Evolutionary conservation across 1,140 invertebrate species (phyloP).

Genomic region (Caenorhabditis briggsae): DNA sequence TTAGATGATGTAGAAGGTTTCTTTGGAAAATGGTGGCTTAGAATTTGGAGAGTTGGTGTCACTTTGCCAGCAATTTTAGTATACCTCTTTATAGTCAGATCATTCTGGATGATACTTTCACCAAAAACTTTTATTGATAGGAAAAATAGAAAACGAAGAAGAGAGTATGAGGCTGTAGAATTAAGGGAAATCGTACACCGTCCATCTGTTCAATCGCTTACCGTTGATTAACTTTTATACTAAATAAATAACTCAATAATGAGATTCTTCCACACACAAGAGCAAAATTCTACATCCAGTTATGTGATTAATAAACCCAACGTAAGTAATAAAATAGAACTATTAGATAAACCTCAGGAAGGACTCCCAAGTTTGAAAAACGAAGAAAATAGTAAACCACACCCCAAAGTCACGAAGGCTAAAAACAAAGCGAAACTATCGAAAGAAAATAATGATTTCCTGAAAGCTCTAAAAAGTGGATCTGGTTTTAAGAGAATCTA

Average conservation of each 20-base stretch:
- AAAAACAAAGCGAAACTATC: conserved; percentile 54
- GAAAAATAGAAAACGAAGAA: conserved; percentile 53
- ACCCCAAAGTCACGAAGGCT: too few relatives aligned
- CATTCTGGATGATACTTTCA: too few relatives aligned
- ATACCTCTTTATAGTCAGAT: too few relatives aligned
- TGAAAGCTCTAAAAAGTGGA: conserved; percentile 62
- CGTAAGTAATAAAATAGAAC: conserved; percentile 64
- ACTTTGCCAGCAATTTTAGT: too few relatives aligned
- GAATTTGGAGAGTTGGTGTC: too few relatives aligned
- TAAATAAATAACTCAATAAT: too few relatives aligned
- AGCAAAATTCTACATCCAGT: conserved; percentile 66
- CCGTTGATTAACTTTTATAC: conserved; percentile 66
- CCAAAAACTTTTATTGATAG: too few relatives aligned
- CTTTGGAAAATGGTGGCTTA: too few relatives aligned
- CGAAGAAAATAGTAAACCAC: neutral
- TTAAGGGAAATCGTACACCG: conserved; percentile 31
- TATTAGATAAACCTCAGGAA: conserved; percentile 65
- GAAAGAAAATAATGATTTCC: conserved; percentile 64
- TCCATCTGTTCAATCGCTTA: conserved; percentile 62
- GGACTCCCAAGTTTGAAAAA: too few relatives aligned
- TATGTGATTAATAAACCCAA: conserved; percentile 58
- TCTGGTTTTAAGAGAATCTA: conserved; percentile 63
- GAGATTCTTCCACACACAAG: conserved; percentile 62
- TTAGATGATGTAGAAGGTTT: conserved; percentile 65
- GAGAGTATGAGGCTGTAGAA: conserved; percentile 30